Evolutionary conservation across 2,113 vertebrate species (phyloP).

Genomic region (Odobenus rosmarus): DNA sequence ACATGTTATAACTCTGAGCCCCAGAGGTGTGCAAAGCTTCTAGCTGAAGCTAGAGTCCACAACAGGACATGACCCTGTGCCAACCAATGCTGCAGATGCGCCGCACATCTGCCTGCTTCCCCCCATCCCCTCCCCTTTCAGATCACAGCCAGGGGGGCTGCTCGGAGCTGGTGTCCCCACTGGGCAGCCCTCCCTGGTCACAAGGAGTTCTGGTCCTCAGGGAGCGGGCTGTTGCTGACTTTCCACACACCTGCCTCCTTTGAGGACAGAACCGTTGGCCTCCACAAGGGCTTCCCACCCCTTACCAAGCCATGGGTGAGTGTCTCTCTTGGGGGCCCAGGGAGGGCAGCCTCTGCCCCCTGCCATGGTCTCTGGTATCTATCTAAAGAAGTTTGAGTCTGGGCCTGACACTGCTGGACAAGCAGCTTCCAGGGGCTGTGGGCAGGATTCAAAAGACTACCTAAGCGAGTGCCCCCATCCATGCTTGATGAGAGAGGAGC

Average conservation of each 20-base stretch:
- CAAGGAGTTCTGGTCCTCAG: conserved; percentile 84
- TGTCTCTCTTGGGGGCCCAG: background rate
- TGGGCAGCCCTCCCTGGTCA: conserved; percentile 84
- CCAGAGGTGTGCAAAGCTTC: background rate
- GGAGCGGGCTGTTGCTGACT: conserved; percentile 86
- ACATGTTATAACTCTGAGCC: background rate
- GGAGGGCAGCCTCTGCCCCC: background rate
- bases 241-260: conserved; percentile 89
- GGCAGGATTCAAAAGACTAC: background rate
- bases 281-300: conserved; percentile 86
- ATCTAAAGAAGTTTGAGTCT: background rate
- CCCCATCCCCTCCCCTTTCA: conserved; percentile 43
- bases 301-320: conserved; percentile 89
- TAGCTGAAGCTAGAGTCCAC: background rate
- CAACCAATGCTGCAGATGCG: background rate
- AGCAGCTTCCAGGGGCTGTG: background rate
- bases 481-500: background rate
- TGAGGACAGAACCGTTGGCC: conserved; percentile 79
- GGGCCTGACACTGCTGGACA: background rate
- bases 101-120: background rate
- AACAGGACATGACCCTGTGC: background rate
- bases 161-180: conserved; percentile 81
- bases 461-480: background rate
- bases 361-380: background rate
- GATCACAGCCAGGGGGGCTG: conserved; percentile 85